Evolutionary conservation across 2,888 invertebrate genomes (phyloP).

Genomic region (Brenthis daphne): DNA sequence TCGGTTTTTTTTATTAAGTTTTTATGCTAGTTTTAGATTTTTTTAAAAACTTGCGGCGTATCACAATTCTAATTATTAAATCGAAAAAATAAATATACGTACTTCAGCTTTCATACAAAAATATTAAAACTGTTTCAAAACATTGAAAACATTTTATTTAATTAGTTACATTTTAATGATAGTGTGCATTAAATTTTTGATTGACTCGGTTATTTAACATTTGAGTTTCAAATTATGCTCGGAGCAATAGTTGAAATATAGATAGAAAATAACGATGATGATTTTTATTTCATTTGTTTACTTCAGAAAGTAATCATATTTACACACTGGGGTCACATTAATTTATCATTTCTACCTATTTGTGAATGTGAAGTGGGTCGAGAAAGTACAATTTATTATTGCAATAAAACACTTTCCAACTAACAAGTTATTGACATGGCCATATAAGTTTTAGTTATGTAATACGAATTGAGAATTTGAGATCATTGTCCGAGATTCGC

Average conservation of each 20-base stretch:
- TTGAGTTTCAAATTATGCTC: too few species aligned
- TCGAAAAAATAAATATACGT: neutral
- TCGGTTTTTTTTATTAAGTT: too few species aligned
- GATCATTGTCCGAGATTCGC: slow-evolving; percentile 58
- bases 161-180: too few species aligned
- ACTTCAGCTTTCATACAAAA: neutral
- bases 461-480: slow-evolving; percentile 50
- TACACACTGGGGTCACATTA: neutral
- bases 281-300: slow-evolving; percentile 1
- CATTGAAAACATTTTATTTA: too few species aligned
- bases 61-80: too few species aligned
- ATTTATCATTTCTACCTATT: slow-evolving; percentile 8
- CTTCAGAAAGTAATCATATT: neutral
- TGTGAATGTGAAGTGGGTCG: slow-evolving; percentile 21
- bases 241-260: neutral
- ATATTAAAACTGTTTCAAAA: too few species aligned
- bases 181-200: too few species aligned
- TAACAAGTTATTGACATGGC: slow-evolving; percentile 47
- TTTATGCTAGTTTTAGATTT: too few species aligned
- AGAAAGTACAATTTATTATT: slow-evolving; percentile 24
- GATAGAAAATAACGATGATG: neutral
- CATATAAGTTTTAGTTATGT: slow-evolving; percentile 44
- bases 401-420: slow-evolving; percentile 21
- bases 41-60: too few species aligned
- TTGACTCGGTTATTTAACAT: too few species aligned